Evolutionary conservation across 2,113 vertebrate genomes (phyloP).

Genomic region (Edolisoma coerulescens): DNA sequence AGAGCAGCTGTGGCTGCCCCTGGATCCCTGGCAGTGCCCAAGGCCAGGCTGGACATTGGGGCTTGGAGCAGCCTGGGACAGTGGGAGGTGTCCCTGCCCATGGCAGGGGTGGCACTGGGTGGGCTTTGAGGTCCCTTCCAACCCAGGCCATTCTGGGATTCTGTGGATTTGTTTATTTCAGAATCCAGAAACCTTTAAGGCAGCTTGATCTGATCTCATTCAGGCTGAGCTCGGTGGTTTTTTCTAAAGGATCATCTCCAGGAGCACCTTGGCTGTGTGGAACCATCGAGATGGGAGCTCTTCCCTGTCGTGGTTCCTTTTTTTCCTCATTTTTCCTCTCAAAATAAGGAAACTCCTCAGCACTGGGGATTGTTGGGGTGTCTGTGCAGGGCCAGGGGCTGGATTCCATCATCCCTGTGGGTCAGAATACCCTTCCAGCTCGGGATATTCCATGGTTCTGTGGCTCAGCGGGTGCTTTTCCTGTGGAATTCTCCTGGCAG

Average conservation of each 20-base stretch:
- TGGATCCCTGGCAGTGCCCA: neutral
- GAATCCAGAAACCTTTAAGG: neutral
- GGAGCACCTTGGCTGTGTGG: neutral
- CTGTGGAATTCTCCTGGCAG: rapidly evolving
- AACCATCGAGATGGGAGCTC: neutral
- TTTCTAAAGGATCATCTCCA: neutral
- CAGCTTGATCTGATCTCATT: neutral
- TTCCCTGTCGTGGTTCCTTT: neutral
- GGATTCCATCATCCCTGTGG: neutral
- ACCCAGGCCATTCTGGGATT: neutral
- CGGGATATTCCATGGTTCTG: neutral
- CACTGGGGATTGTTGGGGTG: neutral
- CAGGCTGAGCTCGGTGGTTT: neutral
- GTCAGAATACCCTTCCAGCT: neutral
- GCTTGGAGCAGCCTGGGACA: neutral
- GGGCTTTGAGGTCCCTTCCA: rapidly evolving
- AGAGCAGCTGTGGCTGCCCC: neutral
- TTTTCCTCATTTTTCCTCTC: neutral
- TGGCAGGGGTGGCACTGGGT: rapidly evolving
- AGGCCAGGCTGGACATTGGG: neutral
- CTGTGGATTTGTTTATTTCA: neutral
- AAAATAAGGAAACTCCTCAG: neutral
- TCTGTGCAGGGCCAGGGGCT: neutral
- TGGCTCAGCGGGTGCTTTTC: rapidly evolving
- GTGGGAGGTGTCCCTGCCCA: neutral